Conservation (phyloP, 53 echinoderm and acorn worm species). For the Zoroaster sp. region DNA sequence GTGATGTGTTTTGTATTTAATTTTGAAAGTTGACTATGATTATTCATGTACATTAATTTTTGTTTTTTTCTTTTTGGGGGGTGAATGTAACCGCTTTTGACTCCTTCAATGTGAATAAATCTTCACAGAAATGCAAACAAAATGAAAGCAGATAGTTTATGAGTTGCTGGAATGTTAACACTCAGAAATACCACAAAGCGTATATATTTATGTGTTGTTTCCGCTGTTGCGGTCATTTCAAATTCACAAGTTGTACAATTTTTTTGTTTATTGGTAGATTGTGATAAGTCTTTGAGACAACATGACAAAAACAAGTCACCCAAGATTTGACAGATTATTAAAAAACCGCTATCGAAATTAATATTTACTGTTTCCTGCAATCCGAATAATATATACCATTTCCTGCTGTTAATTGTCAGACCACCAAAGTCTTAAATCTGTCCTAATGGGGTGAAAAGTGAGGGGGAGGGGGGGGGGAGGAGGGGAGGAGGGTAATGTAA, state of each 20-base stretch:
- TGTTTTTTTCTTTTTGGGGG: not conserved
- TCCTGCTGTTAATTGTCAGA: not conserved
- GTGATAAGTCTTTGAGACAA: not conserved
- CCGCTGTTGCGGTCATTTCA: not conserved
- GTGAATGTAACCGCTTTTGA: not conserved
- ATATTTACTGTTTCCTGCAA: conserved; percentile 4
- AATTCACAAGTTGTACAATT: too few relatives aligned
- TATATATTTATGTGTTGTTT: not conserved
- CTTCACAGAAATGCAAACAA: not conserved
- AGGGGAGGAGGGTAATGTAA: not conserved
- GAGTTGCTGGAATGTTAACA: not conserved
- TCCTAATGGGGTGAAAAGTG: not conserved
- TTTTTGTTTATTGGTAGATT: not conserved
- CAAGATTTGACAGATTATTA: not conserved
- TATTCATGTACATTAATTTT: not conserved
- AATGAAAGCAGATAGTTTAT: not conserved
- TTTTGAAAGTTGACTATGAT: too few relatives aligned
- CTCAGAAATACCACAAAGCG: not conserved
- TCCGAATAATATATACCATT: not conserved
- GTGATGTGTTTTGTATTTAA: too few relatives aligned
- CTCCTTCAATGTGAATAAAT: not conserved
- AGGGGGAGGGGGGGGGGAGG: not conserved
- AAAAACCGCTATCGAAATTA: not conserved
- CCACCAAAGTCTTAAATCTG: not conserved
- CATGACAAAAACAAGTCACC: not conserved